A percentile compares a stretch with the other conserved stretches of the same genome.
Conservation (phyloP, 1,140 invertebrate genomes). For the Araneus ventricosus region DNA sequence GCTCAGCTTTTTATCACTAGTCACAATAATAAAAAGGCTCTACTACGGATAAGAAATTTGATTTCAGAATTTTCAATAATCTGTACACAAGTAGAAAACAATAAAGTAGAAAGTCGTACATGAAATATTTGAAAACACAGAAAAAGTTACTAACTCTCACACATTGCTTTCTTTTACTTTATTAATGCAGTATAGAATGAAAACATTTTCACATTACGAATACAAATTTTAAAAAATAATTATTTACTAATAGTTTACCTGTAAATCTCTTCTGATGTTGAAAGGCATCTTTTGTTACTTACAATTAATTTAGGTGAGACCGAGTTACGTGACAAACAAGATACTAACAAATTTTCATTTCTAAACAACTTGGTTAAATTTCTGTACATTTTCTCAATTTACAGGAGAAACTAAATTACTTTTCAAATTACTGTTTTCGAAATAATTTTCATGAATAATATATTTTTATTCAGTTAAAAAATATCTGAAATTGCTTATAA, state of each 20-base stretch:
- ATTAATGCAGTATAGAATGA: too few relatives aligned
- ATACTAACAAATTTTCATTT: background rate
- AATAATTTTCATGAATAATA: too few relatives aligned
- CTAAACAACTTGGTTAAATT: background rate
- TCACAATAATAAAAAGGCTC: too few relatives aligned
- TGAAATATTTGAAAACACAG: too few relatives aligned
- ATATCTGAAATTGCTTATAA: background rate
- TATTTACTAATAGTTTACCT: background rate
- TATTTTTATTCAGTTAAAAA: background rate
- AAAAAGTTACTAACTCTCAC: too few relatives aligned
- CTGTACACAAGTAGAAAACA: too few relatives aligned
- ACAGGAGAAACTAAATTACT: background rate
- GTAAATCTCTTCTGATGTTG: background rate
- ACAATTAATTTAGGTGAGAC: background rate
- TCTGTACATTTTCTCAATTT: background rate
- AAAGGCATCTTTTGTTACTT: background rate
- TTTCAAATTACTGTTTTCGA: too few relatives aligned
- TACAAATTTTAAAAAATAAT: background rate
- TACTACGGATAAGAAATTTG: too few relatives aligned
- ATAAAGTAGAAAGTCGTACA: too few relatives aligned
- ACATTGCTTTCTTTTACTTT: too few relatives aligned
- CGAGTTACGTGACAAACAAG: background rate
- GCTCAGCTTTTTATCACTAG: too few relatives aligned
- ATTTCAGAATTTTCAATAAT: too few relatives aligned
- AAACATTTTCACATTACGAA: background rate